Base-by-base conservation (phyloP, 1,140 invertebrate genomes). In the Epicauta chinensis region DNA sequence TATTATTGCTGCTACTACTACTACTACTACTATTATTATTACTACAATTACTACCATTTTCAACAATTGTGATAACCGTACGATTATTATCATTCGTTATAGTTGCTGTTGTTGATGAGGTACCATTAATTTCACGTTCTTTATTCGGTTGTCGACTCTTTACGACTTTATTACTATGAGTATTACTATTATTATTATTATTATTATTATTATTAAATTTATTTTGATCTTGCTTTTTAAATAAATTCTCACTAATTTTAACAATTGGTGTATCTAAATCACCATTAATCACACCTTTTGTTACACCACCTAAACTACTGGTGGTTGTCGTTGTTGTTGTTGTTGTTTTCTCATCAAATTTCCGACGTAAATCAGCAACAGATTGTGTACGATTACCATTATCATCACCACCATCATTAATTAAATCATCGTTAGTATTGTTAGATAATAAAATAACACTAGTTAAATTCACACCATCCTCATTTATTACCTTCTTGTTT, bases 331-430 rank as follows among this genome's bases (percentile, higher is more conserved):
- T 47, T 48, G 12, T 49, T 54, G 48, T 58, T 61, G 31, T 54
- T 54, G 9, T 44, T 51, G 29, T 53, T 55, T 16, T 61, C 56
- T 60, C 58, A 39, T 76, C 77, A 61, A 79, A 78, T 42, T 71
- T 69, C 55, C 74, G 74, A 17, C 76, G 66, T 50, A 79, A 75
- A 42, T 79, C 77, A 1, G 74, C 75, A 14, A 79, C 76, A 11
- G 76, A 73, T 12, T 74, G 62, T 16, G 58, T 71, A 46, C 75
- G 69, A 59, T 78, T 78, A 7, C 76, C 77, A 58, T 79, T 78
- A 46, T 69, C 75, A 62, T 79, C 77, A 64, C 65, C 49, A 62
- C 67, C 36, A 64, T 36, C 37, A 45, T 34, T 53, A 55, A 17
- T 52, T 43, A 52, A 38, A 38, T 57, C 56, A 56, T 55, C 53